Evolutionary conservation across 1,140 invertebrate species (phyloP).

Genomic region (Paraescarpia echinospica): DNA sequence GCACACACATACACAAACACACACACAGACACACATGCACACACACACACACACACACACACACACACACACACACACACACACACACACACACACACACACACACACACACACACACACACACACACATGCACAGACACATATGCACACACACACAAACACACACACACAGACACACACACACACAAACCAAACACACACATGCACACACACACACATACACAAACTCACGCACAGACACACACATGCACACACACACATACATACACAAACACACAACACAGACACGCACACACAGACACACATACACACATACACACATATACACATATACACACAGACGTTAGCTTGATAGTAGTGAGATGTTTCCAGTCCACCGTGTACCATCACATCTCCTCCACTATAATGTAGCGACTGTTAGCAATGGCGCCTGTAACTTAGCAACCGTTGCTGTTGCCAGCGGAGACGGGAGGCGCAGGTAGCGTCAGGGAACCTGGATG

Average conservation of each 20-base stretch:
- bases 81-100: neutral
- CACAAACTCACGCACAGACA: neutral
- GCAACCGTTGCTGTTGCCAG: neutral
- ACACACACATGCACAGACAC: neutral
- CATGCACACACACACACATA: neutral
- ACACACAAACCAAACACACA: neutral
- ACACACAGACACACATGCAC: neutral
- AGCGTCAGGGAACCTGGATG: constrained; percentile 16
- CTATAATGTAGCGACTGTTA: constrained; percentile 1
- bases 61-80: neutral
- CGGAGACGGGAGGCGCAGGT: neutral
- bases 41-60: constrained; percentile 7
- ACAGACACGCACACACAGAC: neutral
- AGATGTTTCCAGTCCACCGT: too few relatives aligned
- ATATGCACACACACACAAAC: neutral
- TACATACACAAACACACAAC: neutral
- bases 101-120: neutral
- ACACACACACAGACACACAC: neutral
- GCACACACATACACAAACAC: neutral
- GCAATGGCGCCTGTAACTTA: neutral
- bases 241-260: neutral
- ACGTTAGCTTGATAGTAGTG: neutral
- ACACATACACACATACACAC: constrained; percentile 1
- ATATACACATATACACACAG: neutral
- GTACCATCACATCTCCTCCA: too few relatives aligned